These are phyloP conservation scores for Alectoris magna DNA, from an alignment of 2,797 vertebrate species.

Conservation along the genomic window DNA sequence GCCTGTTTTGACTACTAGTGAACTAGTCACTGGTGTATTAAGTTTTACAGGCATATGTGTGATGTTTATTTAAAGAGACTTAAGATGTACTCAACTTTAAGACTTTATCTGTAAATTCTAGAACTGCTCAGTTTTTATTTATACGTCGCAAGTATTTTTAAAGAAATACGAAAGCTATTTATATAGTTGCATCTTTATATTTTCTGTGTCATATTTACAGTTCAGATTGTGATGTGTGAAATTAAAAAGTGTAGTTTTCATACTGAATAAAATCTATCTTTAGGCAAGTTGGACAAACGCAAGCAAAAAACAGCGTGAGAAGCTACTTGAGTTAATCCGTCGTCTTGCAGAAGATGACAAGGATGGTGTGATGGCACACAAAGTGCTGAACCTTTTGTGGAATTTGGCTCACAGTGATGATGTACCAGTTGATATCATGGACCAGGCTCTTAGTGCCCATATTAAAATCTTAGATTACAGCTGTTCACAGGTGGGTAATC, in stretches of 20 bases:
- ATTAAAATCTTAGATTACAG: conserved; percentile 99
- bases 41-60: background rate
- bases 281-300: conserved; percentile 99
- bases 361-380: conserved; percentile 99
- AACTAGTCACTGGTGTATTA: background rate
- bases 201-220: background rate
- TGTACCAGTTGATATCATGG: conserved; percentile 99
- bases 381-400: conserved; percentile 98
- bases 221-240: background rate
- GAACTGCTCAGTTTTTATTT: background rate
- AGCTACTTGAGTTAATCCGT: conserved; percentile 95
- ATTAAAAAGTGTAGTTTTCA: background rate
- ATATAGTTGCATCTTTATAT: background rate
- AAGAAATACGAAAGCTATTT: background rate
- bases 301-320: conserved; percentile 99
- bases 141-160: background rate
- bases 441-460: conserved; percentile 98
- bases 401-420: conserved; percentile 99
- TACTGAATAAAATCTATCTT: background rate
- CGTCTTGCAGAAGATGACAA: conserved; percentile 99
- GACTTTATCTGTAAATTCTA: background rate
- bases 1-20: background rate
- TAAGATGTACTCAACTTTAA: too few relatives aligned
- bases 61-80: background rate
- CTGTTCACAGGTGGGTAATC: conserved; percentile 93